These are phyloP conservation scores for Cololabis saira DNA, from an alignment of 2,113 vertebrate genomes.

Conservation along the genomic window DNA sequence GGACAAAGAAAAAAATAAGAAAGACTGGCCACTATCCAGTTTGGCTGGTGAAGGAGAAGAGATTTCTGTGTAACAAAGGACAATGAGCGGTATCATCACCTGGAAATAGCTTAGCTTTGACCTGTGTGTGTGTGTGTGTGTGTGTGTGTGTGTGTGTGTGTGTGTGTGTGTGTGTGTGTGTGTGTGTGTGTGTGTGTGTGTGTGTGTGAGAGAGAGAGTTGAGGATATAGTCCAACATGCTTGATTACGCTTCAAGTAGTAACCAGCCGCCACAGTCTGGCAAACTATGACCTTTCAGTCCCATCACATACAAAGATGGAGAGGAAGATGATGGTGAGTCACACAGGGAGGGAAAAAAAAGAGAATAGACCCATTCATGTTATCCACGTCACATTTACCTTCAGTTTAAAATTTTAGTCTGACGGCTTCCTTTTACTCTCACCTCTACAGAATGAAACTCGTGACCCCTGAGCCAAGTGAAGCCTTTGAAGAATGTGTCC, in stretches of 20 bases:
- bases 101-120: slow-evolving; percentile 56
- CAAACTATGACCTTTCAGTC: slow-evolving; percentile 76
- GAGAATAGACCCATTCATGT: neutral
- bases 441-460: slow-evolving; percentile 53
- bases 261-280: slow-evolving; percentile 60
- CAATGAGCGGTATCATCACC: slow-evolving; percentile 58
- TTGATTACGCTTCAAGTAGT: slow-evolving; percentile 74
- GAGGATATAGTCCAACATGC: slow-evolving; percentile 68
- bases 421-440: slow-evolving; percentile 52
- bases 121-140: slow-evolving; percentile 34
- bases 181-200: too few relatives aligned
- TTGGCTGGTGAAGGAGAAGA: slow-evolving; percentile 45
- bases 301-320: slow-evolving; percentile 44
- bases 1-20: slow-evolving; percentile 45
- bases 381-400: slow-evolving; percentile 36
- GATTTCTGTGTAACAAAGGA: slow-evolving; percentile 67
- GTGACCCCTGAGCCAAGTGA: slow-evolving; percentile 33
- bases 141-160: slow-evolving; percentile 36
- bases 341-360: slow-evolving; percentile 18
- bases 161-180: slow-evolving; percentile 40
- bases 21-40: slow-evolving; percentile 34
- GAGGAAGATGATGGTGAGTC: slow-evolving; percentile 35
- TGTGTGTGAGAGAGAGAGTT: slow-evolving; percentile 32
- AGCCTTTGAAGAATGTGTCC: slow-evolving; percentile 22
- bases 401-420: slow-evolving; percentile 33